These are phyloP conservation scores for Liposcelis brunnea DNA, from an alignment of 2,888 invertebrate species.

Conservation along the genomic window DNA sequence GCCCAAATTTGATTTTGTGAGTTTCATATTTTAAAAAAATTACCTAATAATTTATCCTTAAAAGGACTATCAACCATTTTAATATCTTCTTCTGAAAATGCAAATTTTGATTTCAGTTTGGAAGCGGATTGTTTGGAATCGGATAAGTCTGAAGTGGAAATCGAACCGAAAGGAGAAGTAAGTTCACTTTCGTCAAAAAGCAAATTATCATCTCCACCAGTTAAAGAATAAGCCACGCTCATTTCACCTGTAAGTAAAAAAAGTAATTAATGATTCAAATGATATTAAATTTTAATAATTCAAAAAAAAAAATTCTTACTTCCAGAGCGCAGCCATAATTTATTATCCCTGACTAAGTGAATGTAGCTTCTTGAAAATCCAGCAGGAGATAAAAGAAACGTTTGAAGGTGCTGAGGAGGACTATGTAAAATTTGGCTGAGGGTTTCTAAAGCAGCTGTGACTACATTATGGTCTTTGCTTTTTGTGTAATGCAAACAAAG, in stretches of 20 bases:
- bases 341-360: conserved; percentile 23
- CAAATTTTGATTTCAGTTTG: conserved; percentile 23
- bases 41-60: conserved; percentile 12
- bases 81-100: conserved; percentile 20
- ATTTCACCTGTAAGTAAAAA: conserved; percentile 25
- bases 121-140: conserved; percentile 23
- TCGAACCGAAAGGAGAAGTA: conserved; percentile 9
- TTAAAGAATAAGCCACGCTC: conserved; percentile 26
- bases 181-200: conserved; percentile 21
- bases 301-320: conserved; percentile 28
- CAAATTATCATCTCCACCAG: conserved; percentile 24
- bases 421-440: conserved; percentile 42
- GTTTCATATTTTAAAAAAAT: too few species aligned
- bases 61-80: conserved; percentile 16
- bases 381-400: conserved; percentile 32
- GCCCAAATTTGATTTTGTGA: too few species aligned
- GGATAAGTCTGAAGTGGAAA: conserved; percentile 21
- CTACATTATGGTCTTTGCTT: conserved; percentile 67
- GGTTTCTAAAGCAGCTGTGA: conserved; percentile 72
- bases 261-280: conserved; percentile 9
- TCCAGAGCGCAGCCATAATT: conserved; percentile 32
- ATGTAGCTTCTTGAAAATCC: conserved; percentile 29
- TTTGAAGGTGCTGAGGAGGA: conserved; percentile 33
- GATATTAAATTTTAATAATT: conserved; percentile 4
- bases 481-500: conserved; percentile 50